Base-by-base conservation (phyloP, 2,113 vertebrate species). In the Rhizomys pruinosus region DNA sequence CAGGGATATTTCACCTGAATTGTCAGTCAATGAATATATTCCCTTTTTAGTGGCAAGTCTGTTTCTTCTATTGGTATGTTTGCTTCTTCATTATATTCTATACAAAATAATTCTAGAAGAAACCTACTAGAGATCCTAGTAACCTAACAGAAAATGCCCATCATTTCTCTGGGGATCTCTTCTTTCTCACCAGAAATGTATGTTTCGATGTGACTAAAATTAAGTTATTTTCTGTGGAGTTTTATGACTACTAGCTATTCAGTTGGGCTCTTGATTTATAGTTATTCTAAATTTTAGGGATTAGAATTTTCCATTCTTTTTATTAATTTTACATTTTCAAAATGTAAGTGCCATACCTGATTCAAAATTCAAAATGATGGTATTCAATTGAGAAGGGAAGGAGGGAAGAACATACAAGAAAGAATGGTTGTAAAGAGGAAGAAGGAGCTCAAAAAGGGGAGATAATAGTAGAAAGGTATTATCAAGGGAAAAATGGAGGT, bases 251-350 rank as follows among this genome's bases (percentile, higher is more conserved):
- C 74, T 90, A 87, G 9, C 44, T 73, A 20, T 39, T 55, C 0
- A 79, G 6, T 76, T 44, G 52, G 27, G 66, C 69, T 71, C 2
- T 72, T 78, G 59, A 76, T 32, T 76, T 81, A 79, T 82, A 90
- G 8, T 52, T 92, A 61, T 9, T n/a, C 42, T 89, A 11, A 63
- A 23, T 68, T 72, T 86, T 57, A 82, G 27, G 37, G 22, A 61
- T n/a, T 84, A 2, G 10, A 44, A 34, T 64, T 84, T 16, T 69
- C 39, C 73, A 57, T 71, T 32, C 4, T 64, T 57, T 88, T 66
- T 63, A 64, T 80, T 69, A 72, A 44, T 15, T 81, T 90, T 85
- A 52, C 11, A 76, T 55, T 90, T 84, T 90, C 17, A 85, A 90
- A 61, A 72, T 57, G 0, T 76, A 76, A 89, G 84, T 39, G 87